Conservation (phyloP, 2,113 vertebrate species). For the Nycticorax nycticorax region DNA sequence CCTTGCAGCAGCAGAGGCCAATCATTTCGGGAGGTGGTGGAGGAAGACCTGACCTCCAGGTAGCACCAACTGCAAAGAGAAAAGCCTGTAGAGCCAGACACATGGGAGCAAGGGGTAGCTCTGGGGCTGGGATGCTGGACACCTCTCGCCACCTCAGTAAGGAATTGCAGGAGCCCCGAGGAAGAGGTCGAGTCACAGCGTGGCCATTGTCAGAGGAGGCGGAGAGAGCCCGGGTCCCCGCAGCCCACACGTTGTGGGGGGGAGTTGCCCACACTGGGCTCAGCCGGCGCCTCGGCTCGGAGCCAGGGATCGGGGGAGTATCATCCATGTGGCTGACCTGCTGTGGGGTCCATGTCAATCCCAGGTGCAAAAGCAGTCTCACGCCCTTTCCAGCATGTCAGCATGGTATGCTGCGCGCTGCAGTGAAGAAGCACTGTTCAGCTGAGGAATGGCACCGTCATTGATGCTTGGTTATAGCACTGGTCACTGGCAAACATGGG, state of each 20-base stretch:
- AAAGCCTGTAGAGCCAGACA: neutral
- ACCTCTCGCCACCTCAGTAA: neutral
- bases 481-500: neutral
- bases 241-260: neutral
- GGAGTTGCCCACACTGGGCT: accelerated
- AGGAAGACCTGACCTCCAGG: neutral
- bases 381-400: accelerated
- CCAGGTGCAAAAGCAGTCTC: neutral
- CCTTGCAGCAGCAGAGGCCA: neutral
- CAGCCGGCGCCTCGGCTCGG: neutral
- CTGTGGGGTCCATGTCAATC: neutral
- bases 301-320: accelerated
- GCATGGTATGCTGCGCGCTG: neutral
- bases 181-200: neutral
- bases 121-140: neutral
- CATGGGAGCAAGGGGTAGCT: neutral
- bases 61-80: neutral
- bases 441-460: neutral
- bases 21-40: neutral
- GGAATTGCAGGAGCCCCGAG: neutral
- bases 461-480: neutral
- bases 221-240: accelerated
- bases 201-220: neutral
- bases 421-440: neutral
- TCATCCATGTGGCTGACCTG: neutral